phyloP scores from a whole-genome alignment of 2,113 vertebrate species.

The Lagenorhynchus albirostris region DNA sequence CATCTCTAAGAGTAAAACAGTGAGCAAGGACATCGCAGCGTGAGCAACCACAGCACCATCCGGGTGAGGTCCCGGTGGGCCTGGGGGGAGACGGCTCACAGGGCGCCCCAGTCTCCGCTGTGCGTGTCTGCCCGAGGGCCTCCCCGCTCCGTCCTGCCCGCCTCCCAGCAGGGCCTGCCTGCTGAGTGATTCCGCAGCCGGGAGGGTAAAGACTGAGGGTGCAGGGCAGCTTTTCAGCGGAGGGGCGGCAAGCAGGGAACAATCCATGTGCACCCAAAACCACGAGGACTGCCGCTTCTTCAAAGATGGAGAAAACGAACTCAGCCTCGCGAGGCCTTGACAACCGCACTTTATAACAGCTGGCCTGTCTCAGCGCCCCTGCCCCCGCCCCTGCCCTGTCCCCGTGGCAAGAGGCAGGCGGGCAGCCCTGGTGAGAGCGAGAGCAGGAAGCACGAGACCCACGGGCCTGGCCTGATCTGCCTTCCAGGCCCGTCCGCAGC shows the following conservation, averaged over 20 bases:
- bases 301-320: neutral
- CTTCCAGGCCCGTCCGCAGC: neutral
- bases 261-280: neutral
- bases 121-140: too few species aligned
- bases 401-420: neutral
- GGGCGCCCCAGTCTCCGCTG: too few species aligned
- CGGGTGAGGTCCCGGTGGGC: too few species aligned
- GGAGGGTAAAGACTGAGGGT: neutral
- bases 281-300: accelerated
- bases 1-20: accelerated
- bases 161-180: neutral
- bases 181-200: neutral
- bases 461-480: neutral
- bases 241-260: neutral
- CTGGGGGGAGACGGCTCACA: too few species aligned
- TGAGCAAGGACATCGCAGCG: accelerated
- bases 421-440: accelerated
- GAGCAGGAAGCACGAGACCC: accelerated
- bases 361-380: neutral
- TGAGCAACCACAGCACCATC: accelerated
- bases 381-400: neutral
- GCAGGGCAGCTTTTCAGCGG: accelerated
- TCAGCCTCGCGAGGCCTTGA: too few species aligned
- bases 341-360: accelerated
- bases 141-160: too few species aligned